Evolutionary conservation across 2,113 vertebrate genomes (phyloP).

Genomic region (Pelobates fuscus): DNA sequence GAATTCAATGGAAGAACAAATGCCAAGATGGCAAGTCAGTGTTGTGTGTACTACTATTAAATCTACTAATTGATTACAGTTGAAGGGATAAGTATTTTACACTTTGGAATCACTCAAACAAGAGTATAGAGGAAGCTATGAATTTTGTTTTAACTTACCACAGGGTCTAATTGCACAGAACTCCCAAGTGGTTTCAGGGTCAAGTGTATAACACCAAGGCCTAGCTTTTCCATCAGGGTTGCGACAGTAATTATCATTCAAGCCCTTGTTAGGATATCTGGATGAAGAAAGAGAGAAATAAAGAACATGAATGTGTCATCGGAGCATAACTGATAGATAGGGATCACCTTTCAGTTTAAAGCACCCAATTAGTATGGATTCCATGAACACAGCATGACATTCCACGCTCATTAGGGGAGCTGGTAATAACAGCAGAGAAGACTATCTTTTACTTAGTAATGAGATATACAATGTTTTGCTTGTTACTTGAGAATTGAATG

Average conservation of each 20-base stretch:
- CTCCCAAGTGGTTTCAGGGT: constrained; percentile 91
- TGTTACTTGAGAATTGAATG: constrained; percentile 28
- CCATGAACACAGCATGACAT: constrained; percentile 61
- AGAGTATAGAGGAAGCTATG: constrained; percentile 36
- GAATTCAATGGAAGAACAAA: too few relatives aligned
- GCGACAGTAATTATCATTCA: constrained; percentile 98
- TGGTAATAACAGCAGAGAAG: constrained; percentile 54
- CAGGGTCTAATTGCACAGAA: constrained; percentile 96
- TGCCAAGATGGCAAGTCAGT: too few relatives aligned
- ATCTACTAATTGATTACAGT: too few relatives aligned
- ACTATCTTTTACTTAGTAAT: constrained; percentile 33
- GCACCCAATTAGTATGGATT: constrained; percentile 64
- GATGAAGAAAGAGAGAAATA: constrained; percentile 62
- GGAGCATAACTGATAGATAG: constrained; percentile 61
- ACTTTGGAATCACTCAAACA: neutral
- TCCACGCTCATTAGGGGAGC: constrained; percentile 62
- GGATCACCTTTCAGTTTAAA: constrained; percentile 47
- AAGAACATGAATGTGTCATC: constrained; percentile 55
- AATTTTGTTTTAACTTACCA: constrained; percentile 81
- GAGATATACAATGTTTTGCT: constrained; percentile 40
- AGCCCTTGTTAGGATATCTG: constrained; percentile 93
- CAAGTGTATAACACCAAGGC: constrained; percentile 96
- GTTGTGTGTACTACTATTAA: too few relatives aligned
- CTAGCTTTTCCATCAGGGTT: constrained; percentile 92
- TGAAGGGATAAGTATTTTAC: too few relatives aligned